Evolutionary conservation across 2,113 vertebrate species (phyloP).

Genomic region (Peromyscus leucopus): DNA sequence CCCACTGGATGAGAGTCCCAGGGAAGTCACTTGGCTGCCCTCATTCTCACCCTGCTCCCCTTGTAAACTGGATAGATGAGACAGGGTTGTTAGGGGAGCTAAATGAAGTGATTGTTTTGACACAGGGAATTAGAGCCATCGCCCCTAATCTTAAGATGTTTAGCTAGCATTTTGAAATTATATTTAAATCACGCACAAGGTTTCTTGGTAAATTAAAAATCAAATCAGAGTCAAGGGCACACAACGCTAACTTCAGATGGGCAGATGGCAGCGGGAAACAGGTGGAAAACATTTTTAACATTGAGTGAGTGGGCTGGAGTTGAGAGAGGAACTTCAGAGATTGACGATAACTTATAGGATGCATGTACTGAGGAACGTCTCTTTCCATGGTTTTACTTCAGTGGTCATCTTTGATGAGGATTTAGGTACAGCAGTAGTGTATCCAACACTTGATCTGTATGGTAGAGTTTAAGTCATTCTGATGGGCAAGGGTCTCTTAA

Average conservation of each 20-base stretch:
- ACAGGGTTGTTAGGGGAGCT: not conserved
- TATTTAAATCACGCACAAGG: not conserved
- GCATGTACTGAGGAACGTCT: not conserved
- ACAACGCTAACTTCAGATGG: not conserved
- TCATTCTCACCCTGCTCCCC: not conserved
- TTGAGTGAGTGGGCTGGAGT: not conserved
- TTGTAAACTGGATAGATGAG: not conserved
- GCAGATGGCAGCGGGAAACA: not conserved
- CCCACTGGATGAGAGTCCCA: conserved; percentile 15
- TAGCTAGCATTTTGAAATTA: conserved; percentile 35
- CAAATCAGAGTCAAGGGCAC: conserved; percentile 10
- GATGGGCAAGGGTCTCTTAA: not conserved
- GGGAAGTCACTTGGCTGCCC: not conserved
- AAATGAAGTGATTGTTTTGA: conserved; percentile 1
- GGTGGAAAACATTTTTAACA: not conserved
- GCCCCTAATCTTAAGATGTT: not conserved
- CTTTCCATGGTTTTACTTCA: not conserved
- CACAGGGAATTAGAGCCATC: not conserved
- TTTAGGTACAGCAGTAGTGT: not conserved
- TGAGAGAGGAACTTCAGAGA: conserved; percentile 32
- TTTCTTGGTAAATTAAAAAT: conserved; percentile 27
- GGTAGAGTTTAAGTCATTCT: not conserved
- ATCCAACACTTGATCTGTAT: not conserved
- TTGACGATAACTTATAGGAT: not conserved
- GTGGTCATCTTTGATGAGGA: not conserved